Evolutionary conservation across 1,140 invertebrate genomes (phyloP).

Genomic region (Ceratosolen solmsi): DNA sequence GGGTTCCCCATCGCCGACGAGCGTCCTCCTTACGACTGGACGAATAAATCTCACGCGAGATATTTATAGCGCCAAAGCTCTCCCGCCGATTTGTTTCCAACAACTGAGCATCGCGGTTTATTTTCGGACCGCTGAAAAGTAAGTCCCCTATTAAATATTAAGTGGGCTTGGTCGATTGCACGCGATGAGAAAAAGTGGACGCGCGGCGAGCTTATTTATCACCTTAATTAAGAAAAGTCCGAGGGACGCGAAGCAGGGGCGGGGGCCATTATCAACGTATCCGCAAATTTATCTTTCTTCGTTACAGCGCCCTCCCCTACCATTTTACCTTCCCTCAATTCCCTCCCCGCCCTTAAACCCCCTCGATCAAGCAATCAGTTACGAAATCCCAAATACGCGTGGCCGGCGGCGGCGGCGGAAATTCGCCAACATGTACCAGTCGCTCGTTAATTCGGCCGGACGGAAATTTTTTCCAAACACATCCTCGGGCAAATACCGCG

Average conservation of each 20-base stretch:
- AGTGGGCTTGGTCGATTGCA: not conserved
- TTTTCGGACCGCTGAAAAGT: conserved; percentile 1
- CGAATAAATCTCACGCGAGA: conserved; percentile 12
- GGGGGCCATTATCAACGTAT: not conserved
- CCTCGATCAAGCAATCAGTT: not conserved
- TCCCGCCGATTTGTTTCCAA: not conserved
- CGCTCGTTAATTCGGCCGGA: not conserved
- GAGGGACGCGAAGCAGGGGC: not conserved
- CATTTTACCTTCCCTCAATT: too few relatives aligned
- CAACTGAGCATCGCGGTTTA: not conserved
- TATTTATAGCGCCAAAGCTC: not conserved
- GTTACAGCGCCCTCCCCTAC: too few relatives aligned
- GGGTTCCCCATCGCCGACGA: too few relatives aligned
- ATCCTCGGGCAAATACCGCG: not conserved
- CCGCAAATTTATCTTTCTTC: not conserved
- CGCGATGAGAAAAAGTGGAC: not conserved
- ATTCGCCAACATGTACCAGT: not conserved
- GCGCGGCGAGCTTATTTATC: not conserved
- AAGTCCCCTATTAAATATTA: not conserved
- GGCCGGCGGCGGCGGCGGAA: too few relatives aligned
- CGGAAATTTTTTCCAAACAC: not conserved
- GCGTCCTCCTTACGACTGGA: not conserved
- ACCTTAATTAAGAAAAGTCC: not conserved
- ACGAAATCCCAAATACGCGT: too few relatives aligned
- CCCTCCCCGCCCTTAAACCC: too few relatives aligned